Evolutionary conservation across 2,888 invertebrate genomes (phyloP), one percentile per base, ranked within the genome.

Genomic region (Pachydiplax longipennis): DNA sequence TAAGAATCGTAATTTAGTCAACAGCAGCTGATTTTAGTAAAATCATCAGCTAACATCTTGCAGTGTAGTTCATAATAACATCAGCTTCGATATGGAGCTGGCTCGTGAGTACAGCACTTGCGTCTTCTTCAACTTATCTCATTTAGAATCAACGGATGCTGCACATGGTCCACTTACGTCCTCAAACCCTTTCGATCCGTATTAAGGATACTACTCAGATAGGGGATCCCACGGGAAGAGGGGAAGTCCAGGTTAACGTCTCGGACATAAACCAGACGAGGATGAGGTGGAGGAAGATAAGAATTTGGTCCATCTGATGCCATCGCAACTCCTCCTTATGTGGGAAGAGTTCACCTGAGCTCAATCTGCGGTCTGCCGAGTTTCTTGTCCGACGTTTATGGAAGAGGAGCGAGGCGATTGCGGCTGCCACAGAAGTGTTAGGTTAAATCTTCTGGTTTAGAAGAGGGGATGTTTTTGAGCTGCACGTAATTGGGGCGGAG

Each of bases 271-370:
- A 73, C 73, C 73, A n/a, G 48, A 48, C 25, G 40, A 25, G 25
- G 82, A n/a, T 22, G 25, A n/a, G 44, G 44, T n/a, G 48, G 82
- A 48, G 40, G n/a, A 18, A 40, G 25, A 82, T 48, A 73, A 73
- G 73, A 73, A 73, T 73, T 12, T 2, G 82, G 82, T 48, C 44
- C 44, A 44, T 82, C 82, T 82, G 82, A 44, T 44, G 48, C 44
- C 82, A 18, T 82, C 48, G 8, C 44, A n/a, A 82, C 82, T 82
- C 48, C 25, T 25, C 82, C 10, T 73, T 73, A 73, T 25, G 22
- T 40, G 25, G 48, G 18, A 10, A 82, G 81, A 82, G 82, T 82
- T 82, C 82, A 48, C 82, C 48, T 82, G 82, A 48, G 82, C 48
- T 44, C 44, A 82, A 40, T 82, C 44, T 48, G 82, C 48, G 82